A percentile compares a stretch with the other conserved stretches of the same genome.
These are phyloP conservation scores for Tethea ocularis DNA, from an alignment of 2,888 invertebrate species.

Conservation along the genomic window DNA sequence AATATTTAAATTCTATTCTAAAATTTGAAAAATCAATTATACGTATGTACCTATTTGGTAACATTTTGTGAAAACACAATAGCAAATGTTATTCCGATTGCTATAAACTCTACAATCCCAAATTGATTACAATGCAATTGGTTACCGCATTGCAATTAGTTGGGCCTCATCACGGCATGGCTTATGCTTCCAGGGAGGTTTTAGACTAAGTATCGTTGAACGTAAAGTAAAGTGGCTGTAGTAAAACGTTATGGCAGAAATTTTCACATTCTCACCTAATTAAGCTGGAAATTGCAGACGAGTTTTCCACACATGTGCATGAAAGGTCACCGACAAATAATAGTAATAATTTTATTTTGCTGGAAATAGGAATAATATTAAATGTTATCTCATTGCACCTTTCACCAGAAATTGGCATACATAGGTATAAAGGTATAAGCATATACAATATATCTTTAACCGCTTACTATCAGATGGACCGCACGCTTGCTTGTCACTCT, in stretches of 20 bases:
- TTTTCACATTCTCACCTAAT: neutral
- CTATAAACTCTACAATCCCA: neutral
- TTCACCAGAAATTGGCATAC: too few relatives aligned
- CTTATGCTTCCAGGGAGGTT: neutral
- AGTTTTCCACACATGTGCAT: neutral
- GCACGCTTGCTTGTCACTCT: too few relatives aligned
- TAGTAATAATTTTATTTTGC: too few relatives aligned
- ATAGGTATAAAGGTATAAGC: too few relatives aligned
- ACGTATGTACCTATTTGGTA: too few relatives aligned
- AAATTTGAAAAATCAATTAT: too few relatives aligned
- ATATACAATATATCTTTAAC: too few relatives aligned
- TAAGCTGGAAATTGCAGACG: neutral
- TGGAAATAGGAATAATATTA: too few relatives aligned
- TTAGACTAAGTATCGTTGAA: slow-evolving; percentile 5
- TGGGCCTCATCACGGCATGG: neutral
- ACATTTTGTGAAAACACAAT: neutral
- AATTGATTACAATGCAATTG: neutral
- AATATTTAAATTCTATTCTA: too few relatives aligned
- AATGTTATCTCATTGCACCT: too few relatives aligned
- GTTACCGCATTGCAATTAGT: slow-evolving; percentile 1
- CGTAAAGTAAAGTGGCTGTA: neutral
- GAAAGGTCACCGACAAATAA: too few relatives aligned
- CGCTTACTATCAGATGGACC: too few relatives aligned
- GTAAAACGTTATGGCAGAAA: neutral
- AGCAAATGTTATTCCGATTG: neutral